phyloP scores from a whole-genome alignment of 1,140 invertebrate species.

The Oncopodura yosiiana region DNA sequence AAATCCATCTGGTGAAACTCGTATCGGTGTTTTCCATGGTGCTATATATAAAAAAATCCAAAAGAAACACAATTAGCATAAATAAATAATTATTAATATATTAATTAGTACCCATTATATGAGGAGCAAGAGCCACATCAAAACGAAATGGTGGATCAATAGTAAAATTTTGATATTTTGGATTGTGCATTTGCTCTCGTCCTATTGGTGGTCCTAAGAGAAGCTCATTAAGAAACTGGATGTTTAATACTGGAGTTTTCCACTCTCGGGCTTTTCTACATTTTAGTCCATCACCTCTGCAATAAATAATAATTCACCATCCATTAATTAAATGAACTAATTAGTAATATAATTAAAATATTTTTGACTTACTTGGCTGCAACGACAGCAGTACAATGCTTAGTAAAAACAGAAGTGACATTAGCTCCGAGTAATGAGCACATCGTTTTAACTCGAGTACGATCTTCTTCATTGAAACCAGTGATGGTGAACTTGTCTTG shows the following conservation, averaged over 20 bases:
- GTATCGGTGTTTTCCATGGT: conserved; percentile 83
- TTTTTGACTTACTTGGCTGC: conserved; percentile 45
- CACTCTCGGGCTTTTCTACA: conserved; percentile 83
- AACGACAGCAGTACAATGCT: conserved; percentile 47
- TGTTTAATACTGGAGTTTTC: conserved; percentile 72
- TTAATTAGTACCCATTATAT: conserved; percentile 72
- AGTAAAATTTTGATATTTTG: conserved; percentile 79
- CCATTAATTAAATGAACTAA: conserved; percentile 5
- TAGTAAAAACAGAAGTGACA: conserved; percentile 53
- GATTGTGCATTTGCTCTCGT: conserved; percentile 67
- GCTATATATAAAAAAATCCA: conserved; percentile 47
- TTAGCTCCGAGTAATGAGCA: conserved; percentile 77
- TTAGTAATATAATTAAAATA: neutral
- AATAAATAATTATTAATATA: neutral
- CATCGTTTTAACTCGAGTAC: conserved; percentile 67
- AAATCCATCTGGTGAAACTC: conserved; percentile 74
- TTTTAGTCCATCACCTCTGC: conserved; percentile 72
- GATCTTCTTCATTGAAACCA: conserved; percentile 76
- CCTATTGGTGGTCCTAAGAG: conserved; percentile 71
- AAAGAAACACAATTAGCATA: conserved; percentile 9
- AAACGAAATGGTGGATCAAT: conserved; percentile 69
- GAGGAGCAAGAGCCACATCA: conserved; percentile 72
- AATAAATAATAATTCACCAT: conserved; percentile 27
- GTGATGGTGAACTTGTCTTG: conserved; percentile 61
- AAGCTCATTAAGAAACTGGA: conserved; percentile 86